phyloP scores from a whole-genome alignment of 2,113 vertebrate genomes.

The Chascanopsetta lugubris region DNA sequence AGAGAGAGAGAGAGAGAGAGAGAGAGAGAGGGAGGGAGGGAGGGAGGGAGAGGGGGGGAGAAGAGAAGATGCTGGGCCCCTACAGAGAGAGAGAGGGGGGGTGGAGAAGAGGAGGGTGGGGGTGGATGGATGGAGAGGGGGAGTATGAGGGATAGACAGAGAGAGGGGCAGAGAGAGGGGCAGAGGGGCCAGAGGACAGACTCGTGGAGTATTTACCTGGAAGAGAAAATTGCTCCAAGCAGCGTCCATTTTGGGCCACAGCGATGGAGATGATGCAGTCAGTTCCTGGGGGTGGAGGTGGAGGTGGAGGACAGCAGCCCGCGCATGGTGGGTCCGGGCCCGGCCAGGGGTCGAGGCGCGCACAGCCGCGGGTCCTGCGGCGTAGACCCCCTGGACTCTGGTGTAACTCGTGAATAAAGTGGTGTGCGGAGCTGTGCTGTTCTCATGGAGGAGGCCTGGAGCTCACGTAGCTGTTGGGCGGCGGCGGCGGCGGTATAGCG shows the following conservation, averaged over 20 bases:
- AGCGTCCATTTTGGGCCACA: conserved; percentile 83
- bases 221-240: conserved; percentile 86
- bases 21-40: too few relatives aligned
- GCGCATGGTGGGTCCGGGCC: conserved; percentile 62
- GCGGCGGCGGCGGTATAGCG: conserved; percentile 29
- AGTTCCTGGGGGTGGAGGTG: conserved; percentile 70
- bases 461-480: conserved; percentile 54
- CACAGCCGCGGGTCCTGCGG: conserved; percentile 37
- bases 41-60: too few relatives aligned
- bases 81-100: conserved; percentile 3
- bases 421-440: conserved; percentile 37
- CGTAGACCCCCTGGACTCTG: conserved; percentile 25
- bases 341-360: conserved; percentile 31
- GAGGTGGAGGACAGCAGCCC: conserved; percentile 27
- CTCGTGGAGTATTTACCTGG: conserved; percentile 75
- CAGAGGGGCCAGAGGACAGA: background rate
- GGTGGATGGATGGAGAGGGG: conserved; percentile 4
- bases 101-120: conserved; percentile 12
- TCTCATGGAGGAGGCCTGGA: conserved; percentile 65
- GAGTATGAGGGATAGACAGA: conserved; percentile 11
- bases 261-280: conserved; percentile 73
- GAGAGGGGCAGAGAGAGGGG: conserved; percentile 22
- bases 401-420: conserved; percentile 48
- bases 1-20: too few relatives aligned
- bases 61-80: conserved; percentile 25